These are phyloP conservation scores for Drosophila paranaensis DNA, from an alignment of 2,888 invertebrate species.

Conservation along the genomic window DNA sequence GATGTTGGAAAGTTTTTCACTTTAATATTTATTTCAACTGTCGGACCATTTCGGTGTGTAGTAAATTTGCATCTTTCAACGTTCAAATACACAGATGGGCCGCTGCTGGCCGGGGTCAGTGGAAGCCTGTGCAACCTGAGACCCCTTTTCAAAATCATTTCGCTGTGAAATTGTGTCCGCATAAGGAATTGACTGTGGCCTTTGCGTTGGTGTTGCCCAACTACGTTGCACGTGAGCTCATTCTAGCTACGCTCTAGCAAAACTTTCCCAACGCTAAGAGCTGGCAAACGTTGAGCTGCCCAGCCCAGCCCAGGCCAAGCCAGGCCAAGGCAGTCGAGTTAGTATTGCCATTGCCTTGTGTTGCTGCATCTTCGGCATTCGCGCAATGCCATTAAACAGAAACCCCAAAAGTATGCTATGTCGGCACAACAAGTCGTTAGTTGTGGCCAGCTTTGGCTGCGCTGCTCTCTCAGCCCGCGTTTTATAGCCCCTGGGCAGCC, in stretches of 20 bases:
- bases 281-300: slow-evolving; percentile 16
- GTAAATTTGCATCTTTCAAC: slow-evolving; percentile 79
- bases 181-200: slow-evolving; percentile 25
- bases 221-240: slow-evolving; percentile 64
- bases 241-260: slow-evolving; percentile 67
- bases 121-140: slow-evolving; percentile 27
- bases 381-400: slow-evolving; percentile 63
- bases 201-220: slow-evolving; percentile 17
- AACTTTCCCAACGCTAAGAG: slow-evolving; percentile 48
- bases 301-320: slow-evolving; percentile 9
- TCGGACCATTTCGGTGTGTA: slow-evolving; percentile 63
- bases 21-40: slow-evolving; percentile 80
- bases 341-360: slow-evolving; percentile 27
- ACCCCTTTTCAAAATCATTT: slow-evolving; percentile 73
- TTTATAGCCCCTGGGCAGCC: slow-evolving; percentile 57
- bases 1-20: slow-evolving; percentile 61
- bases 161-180: slow-evolving; percentile 75
- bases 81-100: slow-evolving; percentile 65
- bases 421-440: slow-evolving; percentile 55
- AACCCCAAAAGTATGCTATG: slow-evolving; percentile 64
- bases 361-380: slow-evolving; percentile 36
- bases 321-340: slow-evolving; percentile 36
- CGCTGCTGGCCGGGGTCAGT: slow-evolving; percentile 35
- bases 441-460: slow-evolving; percentile 39
- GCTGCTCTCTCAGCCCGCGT: slow-evolving; percentile 23